phyloP scores from a whole-genome alignment of 1,140 invertebrate genomes.

The Oryzaephilus surinamensis region DNA sequence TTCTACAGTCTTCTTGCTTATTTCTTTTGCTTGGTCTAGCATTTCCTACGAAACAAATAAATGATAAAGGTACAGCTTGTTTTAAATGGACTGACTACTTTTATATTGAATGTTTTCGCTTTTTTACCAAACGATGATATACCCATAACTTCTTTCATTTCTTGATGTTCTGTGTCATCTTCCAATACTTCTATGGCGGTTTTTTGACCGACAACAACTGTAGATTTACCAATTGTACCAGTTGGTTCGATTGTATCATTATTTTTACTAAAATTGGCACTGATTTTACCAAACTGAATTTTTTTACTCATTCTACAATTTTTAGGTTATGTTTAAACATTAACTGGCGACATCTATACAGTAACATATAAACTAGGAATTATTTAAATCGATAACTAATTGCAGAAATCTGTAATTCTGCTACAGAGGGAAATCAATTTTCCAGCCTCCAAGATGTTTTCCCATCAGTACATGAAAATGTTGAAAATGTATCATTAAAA shows the following conservation, averaged over 20 bases:
- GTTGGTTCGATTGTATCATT: conserved; percentile 18
- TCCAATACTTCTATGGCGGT: conserved; percentile 51
- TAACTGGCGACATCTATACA: background rate
- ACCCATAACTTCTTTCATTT: conserved; percentile 61
- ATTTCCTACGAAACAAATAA: conserved; percentile 38
- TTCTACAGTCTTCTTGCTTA: conserved; percentile 22
- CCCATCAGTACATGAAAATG: too few relatives aligned
- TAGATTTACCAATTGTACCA: conserved; percentile 21
- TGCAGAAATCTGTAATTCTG: too few relatives aligned
- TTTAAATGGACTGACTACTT: conserved; percentile 35
- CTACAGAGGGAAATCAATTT: too few relatives aligned
- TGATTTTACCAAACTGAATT: conserved; percentile 51
- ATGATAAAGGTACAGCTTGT: conserved; percentile 3
- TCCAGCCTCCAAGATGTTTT: too few relatives aligned
- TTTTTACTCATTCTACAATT: too few relatives aligned
- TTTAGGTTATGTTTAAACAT: conserved; percentile 6
- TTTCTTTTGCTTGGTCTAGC: conserved; percentile 37
- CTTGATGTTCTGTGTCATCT: conserved; percentile 55
- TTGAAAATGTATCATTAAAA: too few relatives aligned
- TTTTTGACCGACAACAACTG: conserved; percentile 19
- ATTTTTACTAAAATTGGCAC: conserved; percentile 37
- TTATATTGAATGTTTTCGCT: conserved; percentile 61
- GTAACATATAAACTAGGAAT: too few relatives aligned
- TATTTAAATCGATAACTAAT: too few relatives aligned
- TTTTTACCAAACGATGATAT: conserved; percentile 68